Base-by-base conservation (phyloP, 2,888 invertebrate species). In the Drosophila macrospina region DNA sequence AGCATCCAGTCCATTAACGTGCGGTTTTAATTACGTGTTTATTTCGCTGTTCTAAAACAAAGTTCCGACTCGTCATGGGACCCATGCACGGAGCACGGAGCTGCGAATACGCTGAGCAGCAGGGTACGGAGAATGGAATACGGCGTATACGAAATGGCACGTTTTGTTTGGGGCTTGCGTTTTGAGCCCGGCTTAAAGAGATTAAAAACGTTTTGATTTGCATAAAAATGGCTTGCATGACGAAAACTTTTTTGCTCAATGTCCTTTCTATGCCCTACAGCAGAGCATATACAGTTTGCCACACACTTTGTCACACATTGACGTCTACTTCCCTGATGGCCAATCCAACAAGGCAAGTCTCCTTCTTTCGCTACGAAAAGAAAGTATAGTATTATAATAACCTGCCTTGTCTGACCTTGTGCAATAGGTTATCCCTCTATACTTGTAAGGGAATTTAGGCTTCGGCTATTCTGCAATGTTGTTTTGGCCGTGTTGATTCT, bases 11-110 rank as follows among this genome's bases (percentile, higher is more conserved):
- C 80, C 86, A 73, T 81, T 86, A 81, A 70, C 50, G 66, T 82
- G 86, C 80, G 80, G 80, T 86, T 86, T 81, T 81, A 86, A 86
- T 81, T 81, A 81, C 86, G 86, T 81, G 80, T 82, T 82, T 77
- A 86, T 86, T 82, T 61, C 77, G 66, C 73, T 70, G 65, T 73
- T 67, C 44, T 32, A 67, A 28, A 66, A 50, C 72, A 62, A 72
- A 59, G 48, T 57, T 68, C 11, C 48, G 52, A n/a, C 36, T 20
- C 37, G 51, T 26, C 60, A 51, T 30, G 5, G 28, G 11, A 36
- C 10, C 5, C 7, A n/a, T n/a, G n/a, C n/a, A n/a, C n/a, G n/a
- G n/a, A 6, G 37, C 10, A 37, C 10, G 34, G 13, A 24, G 20
- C 1, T 13, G 6, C 2, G 3, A 26, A n/a, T 7, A 15, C 37